Evolutionary conservation across 2,888 invertebrate species (phyloP).

Genomic region (Eustalomyia histrio): DNA sequence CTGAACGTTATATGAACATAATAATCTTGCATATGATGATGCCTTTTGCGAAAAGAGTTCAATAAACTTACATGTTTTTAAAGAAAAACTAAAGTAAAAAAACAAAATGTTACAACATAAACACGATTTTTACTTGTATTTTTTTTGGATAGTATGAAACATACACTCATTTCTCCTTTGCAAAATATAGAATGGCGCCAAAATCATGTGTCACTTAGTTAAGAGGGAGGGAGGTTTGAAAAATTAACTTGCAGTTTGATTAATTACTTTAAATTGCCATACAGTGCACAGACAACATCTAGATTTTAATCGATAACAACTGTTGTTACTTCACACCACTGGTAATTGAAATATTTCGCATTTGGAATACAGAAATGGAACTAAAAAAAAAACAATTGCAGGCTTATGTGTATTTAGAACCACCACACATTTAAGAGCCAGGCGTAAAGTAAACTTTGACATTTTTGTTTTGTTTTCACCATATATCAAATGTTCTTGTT

Average conservation of each 20-base stretch:
- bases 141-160: conserved; percentile 21
- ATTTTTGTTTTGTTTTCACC: conserved; percentile 28
- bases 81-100: not conserved
- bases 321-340: conserved; percentile 16
- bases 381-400: conserved; percentile 5
- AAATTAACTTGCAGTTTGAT: conserved; percentile 42
- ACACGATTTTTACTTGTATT: conserved; percentile 39
- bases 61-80: conserved; percentile 50
- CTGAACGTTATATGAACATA: conserved; percentile 49
- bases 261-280: conserved; percentile 58
- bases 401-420: conserved; percentile 2
- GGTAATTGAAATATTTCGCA: conserved; percentile 8
- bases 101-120: conserved; percentile 46
- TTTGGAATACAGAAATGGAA: conserved; percentile 14
- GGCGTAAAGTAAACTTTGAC: conserved; percentile 43
- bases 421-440: conserved; percentile 20
- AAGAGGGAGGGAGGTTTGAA: not conserved
- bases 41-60: conserved; percentile 42
- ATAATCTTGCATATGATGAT: conserved; percentile 52
- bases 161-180: not conserved
- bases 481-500: conserved; percentile 32
- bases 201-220: conserved; percentile 37
- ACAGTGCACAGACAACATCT: conserved; percentile 47
- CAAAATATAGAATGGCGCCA: conserved; percentile 32
- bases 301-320: conserved; percentile 45